phyloP scores from a whole-genome alignment of 1,140 invertebrate genomes.

The Drosophila rhopaloa region DNA sequence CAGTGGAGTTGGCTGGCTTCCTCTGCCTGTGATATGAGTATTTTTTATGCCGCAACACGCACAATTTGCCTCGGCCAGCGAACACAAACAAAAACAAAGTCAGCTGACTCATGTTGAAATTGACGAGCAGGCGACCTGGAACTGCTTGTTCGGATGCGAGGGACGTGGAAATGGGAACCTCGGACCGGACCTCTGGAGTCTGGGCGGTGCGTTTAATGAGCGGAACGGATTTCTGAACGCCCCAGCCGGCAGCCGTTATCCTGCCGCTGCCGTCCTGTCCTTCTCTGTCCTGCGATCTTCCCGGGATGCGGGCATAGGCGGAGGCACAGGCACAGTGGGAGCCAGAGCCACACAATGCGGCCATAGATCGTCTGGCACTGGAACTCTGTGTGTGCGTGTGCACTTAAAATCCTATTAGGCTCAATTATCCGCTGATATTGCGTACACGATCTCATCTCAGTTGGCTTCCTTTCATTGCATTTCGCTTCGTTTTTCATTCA shows the following conservation, averaged over 20 bases:
- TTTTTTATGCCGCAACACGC: conserved; percentile 77
- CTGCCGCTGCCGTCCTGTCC: conserved; percentile 19
- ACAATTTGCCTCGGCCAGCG: conserved; percentile 71
- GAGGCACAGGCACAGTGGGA: conserved; percentile 58
- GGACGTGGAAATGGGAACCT: conserved; percentile 4
- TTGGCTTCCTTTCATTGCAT: conserved; percentile 51
- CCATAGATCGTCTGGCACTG: conserved; percentile 39
- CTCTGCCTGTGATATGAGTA: conserved; percentile 36
- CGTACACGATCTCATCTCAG: conserved; percentile 79
- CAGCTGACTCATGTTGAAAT: conserved; percentile 77
- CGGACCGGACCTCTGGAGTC: conserved; percentile 21
- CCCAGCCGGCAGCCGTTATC: conserved; percentile 69
- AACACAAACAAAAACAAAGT: conserved; percentile 76
- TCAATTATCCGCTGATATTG: conserved; percentile 84
- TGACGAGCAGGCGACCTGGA: conserved; percentile 25
- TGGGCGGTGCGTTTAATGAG: conserved; percentile 79
- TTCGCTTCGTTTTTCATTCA: conserved; percentile 39
- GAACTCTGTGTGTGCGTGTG: conserved; percentile 46
- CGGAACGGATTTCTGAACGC: conserved; percentile 74
- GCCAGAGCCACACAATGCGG: conserved; percentile 56
- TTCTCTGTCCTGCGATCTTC: conserved; percentile 1
- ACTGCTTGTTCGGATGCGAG: conserved; percentile 8
- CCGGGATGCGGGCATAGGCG: background rate
- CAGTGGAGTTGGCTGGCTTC: conserved; percentile 18
- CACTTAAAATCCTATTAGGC: conserved; percentile 84